Percentiles rank a stretch among this genome's conserved stretches.
Evolutionary conservation across 2,113 vertebrate species (phyloP).

Genomic region (Eretmochelys imbricata): DNA sequence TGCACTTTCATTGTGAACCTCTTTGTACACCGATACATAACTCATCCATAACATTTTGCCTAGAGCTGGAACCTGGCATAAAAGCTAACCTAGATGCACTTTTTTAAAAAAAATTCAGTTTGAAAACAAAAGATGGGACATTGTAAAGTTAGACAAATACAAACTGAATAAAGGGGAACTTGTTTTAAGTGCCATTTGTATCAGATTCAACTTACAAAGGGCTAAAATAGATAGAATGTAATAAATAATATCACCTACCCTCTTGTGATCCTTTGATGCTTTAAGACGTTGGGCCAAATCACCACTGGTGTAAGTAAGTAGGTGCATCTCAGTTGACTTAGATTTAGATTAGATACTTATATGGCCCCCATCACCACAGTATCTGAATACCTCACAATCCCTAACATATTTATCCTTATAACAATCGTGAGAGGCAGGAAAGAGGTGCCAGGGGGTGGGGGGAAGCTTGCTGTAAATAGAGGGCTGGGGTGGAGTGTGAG

Average conservation of each 20-base stretch:
- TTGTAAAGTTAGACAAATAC: conserved; percentile 29
- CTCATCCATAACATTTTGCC: conserved; percentile 1
- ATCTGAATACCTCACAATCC: too few species aligned
- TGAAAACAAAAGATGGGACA: neutral
- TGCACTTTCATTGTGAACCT: conserved; percentile 32
- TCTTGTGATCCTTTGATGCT: neutral
- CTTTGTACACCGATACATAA: neutral
- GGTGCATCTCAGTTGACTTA: neutral
- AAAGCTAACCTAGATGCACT: neutral
- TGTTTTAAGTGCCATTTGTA: neutral
- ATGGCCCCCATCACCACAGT: too few species aligned
- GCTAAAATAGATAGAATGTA: neutral
- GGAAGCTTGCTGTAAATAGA: too few species aligned
- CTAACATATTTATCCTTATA: too few species aligned
- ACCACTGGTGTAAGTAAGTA: neutral
- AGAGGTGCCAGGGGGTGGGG: too few species aligned
- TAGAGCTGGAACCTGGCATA: neutral
- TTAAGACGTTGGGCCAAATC: neutral
- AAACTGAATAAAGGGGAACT: neutral
- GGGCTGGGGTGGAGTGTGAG: too few species aligned
- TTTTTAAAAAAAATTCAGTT: neutral
- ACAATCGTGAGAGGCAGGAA: too few species aligned
- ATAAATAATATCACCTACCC: neutral
- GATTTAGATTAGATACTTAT: too few species aligned
- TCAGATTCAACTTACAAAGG: neutral